Base-by-base conservation (phyloP, 2,888 invertebrate species). In the Tetragonisca angustula region DNA sequence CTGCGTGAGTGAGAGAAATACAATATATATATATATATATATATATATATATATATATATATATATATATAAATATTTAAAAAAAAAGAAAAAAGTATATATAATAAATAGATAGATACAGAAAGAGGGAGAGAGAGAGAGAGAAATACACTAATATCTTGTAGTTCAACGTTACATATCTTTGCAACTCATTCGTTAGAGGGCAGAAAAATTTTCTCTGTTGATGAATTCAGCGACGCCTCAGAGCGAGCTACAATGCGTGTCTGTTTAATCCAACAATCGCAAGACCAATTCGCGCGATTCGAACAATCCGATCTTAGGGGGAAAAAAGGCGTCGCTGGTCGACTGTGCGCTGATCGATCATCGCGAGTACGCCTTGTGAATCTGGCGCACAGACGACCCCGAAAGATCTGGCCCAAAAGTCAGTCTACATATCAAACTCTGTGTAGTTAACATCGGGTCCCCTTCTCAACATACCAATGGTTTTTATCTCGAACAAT, bases 361-460 rank as follows among this genome's bases (percentile, higher is more conserved):
- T 79, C 24, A 43, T 49, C 59, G 36, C 79, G 69, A 80, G 76
- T 72, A 87, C 32, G 83, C 85, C 62, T 72, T 73, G 70, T 84
- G 83, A 81, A 85, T 32, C 19, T 73, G 84, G 87, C 76, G 81
- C 83, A 84, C 87, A 88, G 86, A 81, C 80, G 75, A 85, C 76
- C 86, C 86, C 32, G 27, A 32, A 32, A 81, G 67, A 70, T 83
- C 77, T 77, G 80, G 79, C 82, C 90, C 89, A 90, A 67, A 91
- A 87, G 88, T 90, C 88, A 88, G 91, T 91, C 91, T 91, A 92
- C 92, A 92, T 92, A 92, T 92, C 92, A 92, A 89, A 91, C 84
- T 88, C 87, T 88, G 13, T 15, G 24, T 59, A 86, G 77, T 81
- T 87, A 87, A 79, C 83, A 62, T 62, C 81, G 67, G 65, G 67